Conservation (phyloP, 2,888 invertebrate genomes). For the Drosophila tripunctata region DNA sequence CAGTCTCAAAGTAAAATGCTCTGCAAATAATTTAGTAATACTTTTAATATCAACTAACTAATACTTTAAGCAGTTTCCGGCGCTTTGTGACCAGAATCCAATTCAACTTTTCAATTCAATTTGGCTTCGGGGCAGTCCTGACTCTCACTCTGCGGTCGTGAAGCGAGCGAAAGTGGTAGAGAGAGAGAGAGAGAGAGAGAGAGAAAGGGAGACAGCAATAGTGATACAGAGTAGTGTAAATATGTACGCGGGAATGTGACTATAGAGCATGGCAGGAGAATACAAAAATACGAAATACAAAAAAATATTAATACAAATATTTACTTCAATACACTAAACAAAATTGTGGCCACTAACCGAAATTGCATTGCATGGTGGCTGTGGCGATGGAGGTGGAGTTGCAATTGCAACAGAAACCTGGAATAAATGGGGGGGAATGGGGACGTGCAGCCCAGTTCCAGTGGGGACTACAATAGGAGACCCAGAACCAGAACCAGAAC, state of each 20-base stretch:
- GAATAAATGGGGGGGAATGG: neutral
- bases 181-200: neutral
- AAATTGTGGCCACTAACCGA: conserved; percentile 75
- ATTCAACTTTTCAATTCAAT: conserved; percentile 59
- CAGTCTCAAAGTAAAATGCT: too few species aligned
- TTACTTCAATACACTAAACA: conserved; percentile 67
- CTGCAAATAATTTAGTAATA: neutral
- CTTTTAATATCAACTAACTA: conserved; percentile 32
- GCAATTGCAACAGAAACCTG: too few species aligned
- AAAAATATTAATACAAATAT: conserved; percentile 54
- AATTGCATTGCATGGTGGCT: conserved; percentile 62
- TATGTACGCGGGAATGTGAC: conserved; percentile 43
- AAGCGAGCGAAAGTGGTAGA: neutral
- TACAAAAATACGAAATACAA: conserved; percentile 9
- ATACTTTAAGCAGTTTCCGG: conserved; percentile 56
- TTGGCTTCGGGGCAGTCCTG: conserved; percentile 16
- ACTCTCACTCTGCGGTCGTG: neutral
- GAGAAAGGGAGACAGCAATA: neutral
- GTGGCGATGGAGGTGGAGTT: neutral
- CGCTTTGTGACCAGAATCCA: conserved; percentile 43
- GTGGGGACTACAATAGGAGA: conserved; percentile 29
- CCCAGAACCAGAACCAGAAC: too few species aligned
- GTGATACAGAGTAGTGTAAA: conserved; percentile 4
- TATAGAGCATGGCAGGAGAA: conserved; percentile 49
- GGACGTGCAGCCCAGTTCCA: conserved; percentile 16